Conservation (phyloP, 2,113 vertebrate species). For the Semnopithecus entellus region DNA sequence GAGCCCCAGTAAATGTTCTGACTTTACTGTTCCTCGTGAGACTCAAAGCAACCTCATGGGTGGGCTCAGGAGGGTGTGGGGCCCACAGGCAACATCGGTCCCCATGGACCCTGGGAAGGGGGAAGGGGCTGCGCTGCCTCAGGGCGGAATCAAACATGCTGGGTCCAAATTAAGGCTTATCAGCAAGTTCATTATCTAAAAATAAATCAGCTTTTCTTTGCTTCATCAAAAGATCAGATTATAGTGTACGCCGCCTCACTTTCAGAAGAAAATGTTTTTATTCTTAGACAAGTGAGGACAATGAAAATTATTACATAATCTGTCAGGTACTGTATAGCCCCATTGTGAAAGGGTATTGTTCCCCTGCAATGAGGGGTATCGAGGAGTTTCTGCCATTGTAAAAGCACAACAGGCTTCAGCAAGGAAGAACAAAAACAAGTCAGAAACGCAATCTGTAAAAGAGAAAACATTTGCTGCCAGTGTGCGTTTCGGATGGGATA, state of each 20-base stretch:
- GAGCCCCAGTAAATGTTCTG: neutral
- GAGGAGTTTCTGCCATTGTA: neutral
- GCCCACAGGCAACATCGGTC: no score
- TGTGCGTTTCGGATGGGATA: rapidly evolving
- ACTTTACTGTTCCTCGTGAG: neutral
- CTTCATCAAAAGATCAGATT: slow-evolving; percentile 57
- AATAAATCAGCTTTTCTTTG: slow-evolving; percentile 61
- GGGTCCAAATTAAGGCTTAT: slow-evolving; percentile 22
- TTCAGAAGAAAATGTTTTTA: slow-evolving; percentile 41
- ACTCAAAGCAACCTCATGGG: no score
- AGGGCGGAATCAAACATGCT: neutral
- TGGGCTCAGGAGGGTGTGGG: no score
- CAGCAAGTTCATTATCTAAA: slow-evolving; percentile 59
- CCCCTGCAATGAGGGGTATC: neutral
- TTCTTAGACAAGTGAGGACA: slow-evolving; percentile 29
- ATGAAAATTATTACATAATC: neutral
- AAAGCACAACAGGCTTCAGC: neutral
- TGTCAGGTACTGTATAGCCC: neutral
- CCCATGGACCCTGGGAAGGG: no score
- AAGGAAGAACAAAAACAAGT: neutral
- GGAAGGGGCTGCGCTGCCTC: neutral
- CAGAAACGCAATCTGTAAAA: rapidly evolving
- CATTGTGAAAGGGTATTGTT: neutral
- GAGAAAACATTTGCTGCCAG: neutral
- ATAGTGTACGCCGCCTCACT: neutral